phyloP scores from a whole-genome alignment of 2,113 vertebrate genomes.

The Alouatta palliata region DNA sequence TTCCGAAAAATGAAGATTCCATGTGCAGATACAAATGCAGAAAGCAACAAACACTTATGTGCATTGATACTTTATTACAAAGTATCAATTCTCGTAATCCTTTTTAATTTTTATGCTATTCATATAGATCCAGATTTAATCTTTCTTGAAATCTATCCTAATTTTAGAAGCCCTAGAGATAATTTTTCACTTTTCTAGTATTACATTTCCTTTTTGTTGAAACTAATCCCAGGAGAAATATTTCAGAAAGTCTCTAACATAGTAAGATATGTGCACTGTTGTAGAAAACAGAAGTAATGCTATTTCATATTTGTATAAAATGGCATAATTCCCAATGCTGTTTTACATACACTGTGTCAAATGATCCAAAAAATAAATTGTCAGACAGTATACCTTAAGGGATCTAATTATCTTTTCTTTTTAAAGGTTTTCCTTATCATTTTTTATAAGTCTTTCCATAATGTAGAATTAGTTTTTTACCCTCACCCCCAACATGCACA shows the following conservation, averaged over 20 bases:
- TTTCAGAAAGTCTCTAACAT: neutral
- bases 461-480: neutral
- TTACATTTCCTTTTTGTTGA: neutral
- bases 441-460: neutral
- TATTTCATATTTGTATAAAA: neutral
- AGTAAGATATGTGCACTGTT: neutral
- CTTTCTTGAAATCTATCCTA: neutral
- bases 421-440: neutral
- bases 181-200: neutral
- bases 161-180: constrained; percentile 28
- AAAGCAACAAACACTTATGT: neutral
- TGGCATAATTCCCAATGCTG: neutral
- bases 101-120: constrained; percentile 18
- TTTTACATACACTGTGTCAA: neutral
- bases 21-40: neutral
- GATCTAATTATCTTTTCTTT: neutral
- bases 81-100: neutral
- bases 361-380: neutral
- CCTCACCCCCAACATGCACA: neutral
- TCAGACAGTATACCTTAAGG: neutral
- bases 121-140: neutral
- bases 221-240: neutral
- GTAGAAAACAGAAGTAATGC: neutral
- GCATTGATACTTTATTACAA: neutral
- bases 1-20: constrained; percentile 20